phyloP scores from a whole-genome alignment of 2,113 vertebrate species.

The Entelurus aequoreus region DNA sequence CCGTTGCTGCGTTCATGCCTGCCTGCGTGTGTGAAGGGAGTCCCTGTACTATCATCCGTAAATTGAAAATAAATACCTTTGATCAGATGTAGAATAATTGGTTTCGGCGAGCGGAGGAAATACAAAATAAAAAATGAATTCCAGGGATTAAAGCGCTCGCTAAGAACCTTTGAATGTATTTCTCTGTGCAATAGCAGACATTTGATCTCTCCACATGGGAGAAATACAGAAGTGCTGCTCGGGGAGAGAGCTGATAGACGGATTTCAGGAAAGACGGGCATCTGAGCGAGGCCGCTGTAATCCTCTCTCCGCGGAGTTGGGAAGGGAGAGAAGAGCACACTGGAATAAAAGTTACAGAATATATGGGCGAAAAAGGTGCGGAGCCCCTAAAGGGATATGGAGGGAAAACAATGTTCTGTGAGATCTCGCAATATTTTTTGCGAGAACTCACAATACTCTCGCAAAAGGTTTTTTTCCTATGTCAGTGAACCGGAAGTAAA shows the following conservation, averaged over 20 bases:
- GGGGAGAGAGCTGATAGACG: conserved; percentile 43
- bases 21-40: not conserved
- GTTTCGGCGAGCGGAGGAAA: conserved; percentile 15
- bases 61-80: conserved; percentile 46
- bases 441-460: no score
- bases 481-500: no score
- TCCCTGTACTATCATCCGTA: conserved; percentile 20
- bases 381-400: not conserved
- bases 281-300: conserved; percentile 53
- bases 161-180: conserved; percentile 42
- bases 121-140: conserved; percentile 18
- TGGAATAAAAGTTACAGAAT: conserved; percentile 23
- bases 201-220: conserved; percentile 53
- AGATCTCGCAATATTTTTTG: no score
- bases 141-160: conserved; percentile 26
- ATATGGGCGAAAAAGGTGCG: conserved; percentile 15
- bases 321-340: conserved; percentile 10
- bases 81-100: conserved; percentile 48
- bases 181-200: conserved; percentile 39
- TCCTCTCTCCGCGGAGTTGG: conserved; percentile 39
- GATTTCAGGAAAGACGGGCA: conserved; percentile 44
- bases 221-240: conserved; percentile 43
- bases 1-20: not conserved
- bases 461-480: no score
- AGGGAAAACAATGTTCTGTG: no score